phyloP scores from a whole-genome alignment of 2,797 vertebrate species.

The Cyprinodon diabolis region DNA sequence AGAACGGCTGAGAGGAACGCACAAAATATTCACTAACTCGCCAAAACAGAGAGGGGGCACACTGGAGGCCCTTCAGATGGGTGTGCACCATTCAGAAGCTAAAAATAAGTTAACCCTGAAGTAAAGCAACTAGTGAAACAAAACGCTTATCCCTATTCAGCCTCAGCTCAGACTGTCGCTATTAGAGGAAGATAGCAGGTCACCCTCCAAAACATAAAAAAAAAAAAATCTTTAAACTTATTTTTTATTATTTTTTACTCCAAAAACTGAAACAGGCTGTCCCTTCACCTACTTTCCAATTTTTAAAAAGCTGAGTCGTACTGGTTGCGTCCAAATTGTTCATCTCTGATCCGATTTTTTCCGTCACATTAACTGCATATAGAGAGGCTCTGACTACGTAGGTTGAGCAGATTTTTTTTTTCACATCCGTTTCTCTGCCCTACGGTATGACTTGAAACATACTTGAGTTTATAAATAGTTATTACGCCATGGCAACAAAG shows the following conservation, averaged over 20 bases:
- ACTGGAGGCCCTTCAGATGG: background rate
- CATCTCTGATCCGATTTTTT: too few relatives aligned
- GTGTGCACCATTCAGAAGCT: background rate
- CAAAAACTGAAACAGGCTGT: background rate
- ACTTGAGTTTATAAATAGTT: too few relatives aligned
- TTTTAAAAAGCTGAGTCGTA: background rate
- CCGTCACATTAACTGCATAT: too few relatives aligned
- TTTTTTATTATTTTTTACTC: background rate
- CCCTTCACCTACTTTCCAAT: background rate
- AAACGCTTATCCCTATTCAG: background rate
- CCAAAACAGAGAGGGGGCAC: background rate
- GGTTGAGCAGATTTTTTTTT: too few relatives aligned
- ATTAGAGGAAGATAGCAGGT: background rate
- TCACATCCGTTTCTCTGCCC: too few relatives aligned
- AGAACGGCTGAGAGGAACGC: slow-evolving; percentile 29
- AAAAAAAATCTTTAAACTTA: background rate
- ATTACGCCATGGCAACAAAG: too few relatives aligned
- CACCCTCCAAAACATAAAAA: too few relatives aligned
- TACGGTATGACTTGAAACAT: too few relatives aligned
- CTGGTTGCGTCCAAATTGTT: too few relatives aligned
- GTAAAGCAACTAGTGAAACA: background rate
- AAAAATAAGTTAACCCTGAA: background rate
- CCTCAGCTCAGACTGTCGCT: background rate
- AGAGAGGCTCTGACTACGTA: too few relatives aligned
- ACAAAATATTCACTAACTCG: slow-evolving; percentile 36